Base-by-base conservation (phyloP, 2,113 vertebrate species). In the Pavo muticus region DNA sequence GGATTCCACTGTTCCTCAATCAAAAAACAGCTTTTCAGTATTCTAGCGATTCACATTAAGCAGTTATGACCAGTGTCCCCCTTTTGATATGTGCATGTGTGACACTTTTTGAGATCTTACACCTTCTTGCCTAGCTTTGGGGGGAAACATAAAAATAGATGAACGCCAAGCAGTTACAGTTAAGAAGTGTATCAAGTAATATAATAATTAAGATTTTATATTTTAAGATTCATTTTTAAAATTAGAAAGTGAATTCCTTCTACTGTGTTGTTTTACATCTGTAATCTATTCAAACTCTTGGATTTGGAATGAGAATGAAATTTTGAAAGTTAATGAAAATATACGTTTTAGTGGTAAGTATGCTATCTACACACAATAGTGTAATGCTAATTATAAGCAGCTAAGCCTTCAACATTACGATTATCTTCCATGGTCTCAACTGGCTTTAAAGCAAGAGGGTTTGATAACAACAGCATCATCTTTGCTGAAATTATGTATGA, bases 271-370 rank as follows among this genome's bases (percentile, higher is more conserved):
- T 39, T 81, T 87, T 13, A 48, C 1, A 9, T 24, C n/a, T 81
- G 4, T 63, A 32, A 70, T 37, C 3, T 54, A 37, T 16, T n/a
- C 2, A 77, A 74, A 63, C 5, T 50, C 6, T 23, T 42, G 30
- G 42, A 6, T 23, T 14, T 11, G 1, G 5, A 94, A 64, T 45
- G 23, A 83, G 63, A 91, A 56, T 14, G n/a, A 75, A 37, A 40
- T 5, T 45, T 52, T 1, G 10, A 69, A 87, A 59, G 17, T 29
- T 27, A 19, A 35, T 70, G 29, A 2, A 50, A 83, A 76, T 23
- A 48, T 18, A 0, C 3, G 32, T 47, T 75, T 76, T 7, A 45
- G 4, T 7, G 21, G 2, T 16, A 52, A 15, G 0, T 11, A 13
- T 56, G 11, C 5, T 50, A 17, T 19, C 7, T 18, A n/a, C 4